Evolutionary conservation across 2,797 vertebrate species (phyloP), one percentile per base, ranked within the genome.

Genomic region (Decapterus maruadsi): DNA sequence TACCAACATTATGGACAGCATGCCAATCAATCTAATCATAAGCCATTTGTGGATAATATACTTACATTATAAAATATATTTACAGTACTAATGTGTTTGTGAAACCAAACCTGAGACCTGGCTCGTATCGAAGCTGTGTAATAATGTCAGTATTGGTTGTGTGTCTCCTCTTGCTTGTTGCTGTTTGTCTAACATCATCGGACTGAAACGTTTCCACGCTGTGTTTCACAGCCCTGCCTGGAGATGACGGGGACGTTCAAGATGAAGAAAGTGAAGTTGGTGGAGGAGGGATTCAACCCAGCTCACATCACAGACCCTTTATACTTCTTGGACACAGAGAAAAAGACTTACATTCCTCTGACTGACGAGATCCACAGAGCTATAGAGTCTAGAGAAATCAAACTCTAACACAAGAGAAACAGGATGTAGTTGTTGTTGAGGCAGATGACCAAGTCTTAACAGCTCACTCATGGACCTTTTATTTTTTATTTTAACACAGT

Each of bases 171-270:
- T 40, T n/a, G 19, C 42, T 22, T 48, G 54, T 59, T 58, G 54
- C 20, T 11, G 17, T 19, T 26, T 16, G 36, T 70, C 50, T 51
- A 43, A 36, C 1, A 12, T 13, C 29, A 12, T 26, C 16, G 22
- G 6, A 29, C 22, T 16, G 7, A 54, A 16, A 8, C 2, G 14
- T 42, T 12, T 38, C 34, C 7, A 3, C 3, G 14, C 1, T 75
- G 14, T 57, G 48, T 80, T 19, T 83, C 68, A 45, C 61, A 96
- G 95, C 80, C 80, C 31, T 90, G 73, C 62, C 78, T 96, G 89
- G 95, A 95, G 75, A 65, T 95, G 86, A 96, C 95, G 0, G 96
- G 95, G 77, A 98, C 97, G 0, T 97, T 96, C 85, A 99, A 99
- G 89, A 95, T 98, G 89, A 94, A 94, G 84, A 97, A 99, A 85